Conservation (phyloP, 2,797 vertebrate species). For the Pangasius macronema region DNA sequence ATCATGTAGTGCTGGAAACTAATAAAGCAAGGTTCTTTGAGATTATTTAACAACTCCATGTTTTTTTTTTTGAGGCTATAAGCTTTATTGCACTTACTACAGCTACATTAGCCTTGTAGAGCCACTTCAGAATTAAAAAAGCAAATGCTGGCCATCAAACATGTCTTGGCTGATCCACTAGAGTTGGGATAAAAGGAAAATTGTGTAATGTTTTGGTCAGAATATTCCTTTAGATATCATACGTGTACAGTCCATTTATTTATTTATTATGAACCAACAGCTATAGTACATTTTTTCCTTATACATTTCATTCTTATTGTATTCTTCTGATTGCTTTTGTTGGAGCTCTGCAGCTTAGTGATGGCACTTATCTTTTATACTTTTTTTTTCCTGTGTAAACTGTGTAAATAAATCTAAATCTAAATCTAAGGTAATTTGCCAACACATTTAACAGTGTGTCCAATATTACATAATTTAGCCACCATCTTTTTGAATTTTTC, state of each 20-base stretch:
- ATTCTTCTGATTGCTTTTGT: not conserved
- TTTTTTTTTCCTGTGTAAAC: not conserved
- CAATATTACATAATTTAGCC: not conserved
- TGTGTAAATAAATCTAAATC: not conserved
- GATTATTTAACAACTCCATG: not conserved
- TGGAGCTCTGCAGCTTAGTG: not conserved
- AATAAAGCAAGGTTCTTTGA: not conserved
- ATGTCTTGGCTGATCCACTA: not conserved
- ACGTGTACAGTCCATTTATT: not conserved
- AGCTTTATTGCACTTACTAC: not conserved
- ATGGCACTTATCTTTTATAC: not conserved
- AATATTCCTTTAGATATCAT: not conserved
- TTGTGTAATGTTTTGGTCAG: not conserved
- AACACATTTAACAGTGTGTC: not conserved
- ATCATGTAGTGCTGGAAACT: not conserved
- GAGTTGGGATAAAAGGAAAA: not conserved
- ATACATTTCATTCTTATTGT: not conserved
- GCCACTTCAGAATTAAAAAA: not conserved
- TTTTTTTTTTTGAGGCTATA: not conserved
- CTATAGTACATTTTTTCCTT: not conserved
- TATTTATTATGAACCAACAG: not conserved
- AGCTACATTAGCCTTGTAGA: not conserved
- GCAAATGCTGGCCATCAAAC: not conserved
- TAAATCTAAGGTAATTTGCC: not conserved
- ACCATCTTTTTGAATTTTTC: not conserved